Base-by-base conservation (phyloP, 2,888 invertebrate species). In the Caenorhabditis sulstoni region DNA sequence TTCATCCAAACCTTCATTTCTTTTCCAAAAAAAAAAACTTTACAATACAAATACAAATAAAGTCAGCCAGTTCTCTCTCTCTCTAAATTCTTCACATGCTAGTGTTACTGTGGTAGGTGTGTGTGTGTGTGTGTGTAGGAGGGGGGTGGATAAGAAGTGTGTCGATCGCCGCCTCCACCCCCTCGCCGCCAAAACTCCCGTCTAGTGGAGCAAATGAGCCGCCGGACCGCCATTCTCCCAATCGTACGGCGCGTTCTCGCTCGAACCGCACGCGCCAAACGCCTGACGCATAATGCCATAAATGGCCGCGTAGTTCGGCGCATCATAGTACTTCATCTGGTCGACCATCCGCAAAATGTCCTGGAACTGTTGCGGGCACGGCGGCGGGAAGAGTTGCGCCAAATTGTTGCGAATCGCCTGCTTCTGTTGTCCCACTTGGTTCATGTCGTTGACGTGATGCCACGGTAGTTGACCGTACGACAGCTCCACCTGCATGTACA, bases 271-370 rank as follows among this genome's bases (percentile, higher is more conserved):
- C 5, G 83, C 66, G 29, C 58, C 58, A 23, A 70, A 66, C 7
- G 79, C 74, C 16, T 68, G 68, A 55, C 80, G 68, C 81, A 82
- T 79, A 50, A 74, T 50, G 52, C 78, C 76, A 64, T 88, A 88
- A 59, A 82, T 57, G 57, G 76, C 68, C 61, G 81, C 81, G 62
- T 88, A 88, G 81, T 87, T 84, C 23, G 88, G 88, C 3, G 85
- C 82, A 55, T 88, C 88, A 74, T 88, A 88, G 81, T 88, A 88
- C 68, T 85, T 86, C 49, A 86, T 73, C 29, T 62, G 23, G 68
- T 88, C 88, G 41, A 81, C 76, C 67, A 68, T 74, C n/a, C 74
- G 62, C 70, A 84, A 58, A 22, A 73, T 74, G 8, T 79, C 74
- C 47, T 65, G 65, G 68, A 79, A 79, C 14, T 73, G 73, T 1